Base-by-base conservation (phyloP, 2,888 invertebrate species). In the Dyspetes luteomarginatus region DNA sequence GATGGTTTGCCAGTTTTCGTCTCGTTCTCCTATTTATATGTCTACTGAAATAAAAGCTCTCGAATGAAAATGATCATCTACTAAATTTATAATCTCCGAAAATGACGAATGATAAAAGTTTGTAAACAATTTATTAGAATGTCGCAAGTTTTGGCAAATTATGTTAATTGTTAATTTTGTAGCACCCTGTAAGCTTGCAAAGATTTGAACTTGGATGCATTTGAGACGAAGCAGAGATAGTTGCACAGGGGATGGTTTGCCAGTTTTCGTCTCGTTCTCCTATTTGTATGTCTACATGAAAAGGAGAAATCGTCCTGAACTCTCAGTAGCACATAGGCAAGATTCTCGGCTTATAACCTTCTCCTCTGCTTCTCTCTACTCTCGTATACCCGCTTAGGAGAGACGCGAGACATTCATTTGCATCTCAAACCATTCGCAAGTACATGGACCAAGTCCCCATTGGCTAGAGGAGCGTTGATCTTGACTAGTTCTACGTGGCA, bases 351-450 rank as follows among this genome's bases (percentile, higher is more conserved):
- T 81, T 73, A 73, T 78, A 75, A 75, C 74, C 72, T 64, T 19
- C n/a, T 15, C 41, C 30, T 65, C 50, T 55, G 4, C 4, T 65
- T 43, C 55, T 50, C 41, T 24, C 36, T 65, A 26, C 60, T 45
- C 65, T 17, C 50, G 64, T 71, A 75, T 76, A 75, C 74, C 52
- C 56, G 55, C 68, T 87, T 77, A 86, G 82, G 75, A 81, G 81
- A 75, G 84, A 84, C 84, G 72, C 69, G 82, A 86, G 86, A 86
- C 85, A 84, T 85, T 87, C 87, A 89, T 89, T 88, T 89, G 89
- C 89, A 89, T 89, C 88, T 87, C 87, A 89, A 89, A 88, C 88
- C 82, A 84, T 75, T 83, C 55, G 58, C 78, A 76, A 78, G 75
- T 83, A 78, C 75, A 71, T 56, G 82, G 72, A 76, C 75, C 60